phyloP scores from a whole-genome alignment of 2,888 invertebrate species.

The Anorthoa munda region DNA sequence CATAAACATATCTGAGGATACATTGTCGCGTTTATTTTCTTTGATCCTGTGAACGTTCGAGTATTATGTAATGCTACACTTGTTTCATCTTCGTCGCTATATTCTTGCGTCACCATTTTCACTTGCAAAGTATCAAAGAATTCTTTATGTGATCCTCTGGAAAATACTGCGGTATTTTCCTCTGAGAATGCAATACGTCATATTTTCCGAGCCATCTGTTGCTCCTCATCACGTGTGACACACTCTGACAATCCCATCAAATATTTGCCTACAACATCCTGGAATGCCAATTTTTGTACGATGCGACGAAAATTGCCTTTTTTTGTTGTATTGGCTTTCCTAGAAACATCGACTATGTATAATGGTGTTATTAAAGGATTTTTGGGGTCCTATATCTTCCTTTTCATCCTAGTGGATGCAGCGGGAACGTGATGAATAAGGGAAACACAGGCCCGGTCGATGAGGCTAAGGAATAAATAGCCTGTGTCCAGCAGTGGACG shows the following conservation, averaged over 20 bases:
- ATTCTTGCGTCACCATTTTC: slow-evolving; percentile 12
- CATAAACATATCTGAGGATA: slow-evolving; percentile 30
- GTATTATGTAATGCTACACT: slow-evolving; percentile 18
- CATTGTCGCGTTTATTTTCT: slow-evolving; percentile 17
- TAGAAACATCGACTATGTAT: neutral
- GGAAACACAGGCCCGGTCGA: too few relatives aligned
- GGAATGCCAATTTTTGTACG: slow-evolving; percentile 5
- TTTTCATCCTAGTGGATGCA: neutral
- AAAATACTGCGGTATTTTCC: slow-evolving; percentile 13
- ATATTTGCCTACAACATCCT: slow-evolving; percentile 24
- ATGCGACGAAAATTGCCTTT: neutral
- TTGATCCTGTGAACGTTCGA: slow-evolving; percentile 16
- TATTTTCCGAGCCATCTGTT: slow-evolving; percentile 44
- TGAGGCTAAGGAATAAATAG: too few relatives aligned
- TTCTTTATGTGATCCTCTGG: slow-evolving; percentile 2
- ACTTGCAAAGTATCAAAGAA: slow-evolving; percentile 17
- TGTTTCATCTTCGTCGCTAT: slow-evolving; percentile 5
- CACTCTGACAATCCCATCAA: slow-evolving; percentile 16
- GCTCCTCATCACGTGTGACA: slow-evolving; percentile 25
- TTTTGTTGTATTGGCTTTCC: neutral
- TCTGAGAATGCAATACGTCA: slow-evolving; percentile 25
- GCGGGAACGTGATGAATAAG: too few relatives aligned
- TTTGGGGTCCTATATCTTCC: neutral
- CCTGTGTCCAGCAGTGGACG: too few relatives aligned
- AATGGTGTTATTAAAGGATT: neutral